Evolutionary conservation across 2,797 vertebrate genomes (phyloP), one percentile per base, ranked within the genome.

Genomic region (Rhabdomys pumilio): DNA sequence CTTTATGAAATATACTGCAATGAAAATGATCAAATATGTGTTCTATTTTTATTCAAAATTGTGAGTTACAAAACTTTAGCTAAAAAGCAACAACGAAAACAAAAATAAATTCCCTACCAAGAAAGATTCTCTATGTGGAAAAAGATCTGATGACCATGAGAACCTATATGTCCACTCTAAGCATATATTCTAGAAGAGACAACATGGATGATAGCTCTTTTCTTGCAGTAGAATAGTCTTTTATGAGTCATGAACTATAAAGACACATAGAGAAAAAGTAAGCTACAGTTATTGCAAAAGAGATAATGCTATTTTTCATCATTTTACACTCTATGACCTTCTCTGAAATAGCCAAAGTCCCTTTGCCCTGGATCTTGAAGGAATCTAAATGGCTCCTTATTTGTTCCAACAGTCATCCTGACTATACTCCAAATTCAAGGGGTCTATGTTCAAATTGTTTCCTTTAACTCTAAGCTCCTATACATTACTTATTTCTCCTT

Each of bases 1-100:
- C 22, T 89, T 88, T n/a, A 50, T 65, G 59, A 96, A 92, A 85
- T 9, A 31, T 26, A 53, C 65, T 72, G 59, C 13, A 63, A 34
- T 76, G 50, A 59, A 41, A 57, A 65, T 34, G 12, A 1, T 22
- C 38, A 44, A 72, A 61, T 41, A 31, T 19, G 57, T 8, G 1
- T 0, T 94, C 50, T 72, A 31, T 50, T 86, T 17, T 77, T 26
- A 12, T 72, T 84, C 34, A 67, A 19, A 11, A 1, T 29, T 72
- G 50, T 20, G 2, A 47, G 2, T 13, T 47, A 50, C 59, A 31
- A 89, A 91, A 89, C 61, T 24, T 63, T 57, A 77, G 13, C n/a
- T 73, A 53, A 94, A 26, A 38, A 69, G 77, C 82, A 91, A 87
- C 24, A 83, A 44, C 10, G 26, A 53, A n/a, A 53, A 73, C 65